Evolutionary conservation across 2,113 vertebrate genomes (phyloP).

Genomic region (Rhabdornis inornatus): DNA sequence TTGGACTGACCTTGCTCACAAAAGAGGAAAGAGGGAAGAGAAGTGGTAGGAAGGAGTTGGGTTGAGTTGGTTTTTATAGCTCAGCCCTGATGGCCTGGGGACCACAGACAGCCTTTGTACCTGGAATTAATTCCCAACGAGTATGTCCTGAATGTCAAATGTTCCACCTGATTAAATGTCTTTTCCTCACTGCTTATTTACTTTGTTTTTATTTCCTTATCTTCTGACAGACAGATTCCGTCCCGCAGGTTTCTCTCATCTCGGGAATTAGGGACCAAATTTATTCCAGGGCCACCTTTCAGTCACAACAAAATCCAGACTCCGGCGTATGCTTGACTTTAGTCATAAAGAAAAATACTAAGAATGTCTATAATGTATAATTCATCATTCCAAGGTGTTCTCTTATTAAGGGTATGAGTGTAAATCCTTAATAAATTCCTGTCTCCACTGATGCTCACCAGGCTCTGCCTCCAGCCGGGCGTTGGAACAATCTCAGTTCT

Average conservation of each 20-base stretch:
- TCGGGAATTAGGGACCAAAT: background rate
- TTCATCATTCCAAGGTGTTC: background rate
- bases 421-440: background rate
- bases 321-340: background rate
- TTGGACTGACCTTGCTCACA: slow-evolving; percentile 35
- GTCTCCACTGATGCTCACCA: background rate
- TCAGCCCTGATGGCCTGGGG: slow-evolving; percentile 4
- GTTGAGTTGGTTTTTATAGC: slow-evolving; percentile 37
- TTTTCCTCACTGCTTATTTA: background rate
- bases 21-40: slow-evolving; percentile 8
- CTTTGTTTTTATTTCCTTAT: slow-evolving; percentile 30
- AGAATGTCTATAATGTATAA: background rate
- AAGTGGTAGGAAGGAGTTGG: background rate
- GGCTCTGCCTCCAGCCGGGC: background rate
- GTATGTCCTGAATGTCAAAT: background rate
- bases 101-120: slow-evolving; percentile 50
- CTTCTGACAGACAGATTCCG: background rate
- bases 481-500: background rate
- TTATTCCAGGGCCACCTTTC: background rate
- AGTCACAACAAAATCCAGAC: background rate
- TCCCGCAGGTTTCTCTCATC: background rate
- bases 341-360: background rate
- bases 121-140: background rate
- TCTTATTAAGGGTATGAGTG: background rate
- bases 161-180: background rate